Evolutionary conservation across 1,140 invertebrate genomes (phyloP).

Genomic region (Augochlora pura): DNA sequence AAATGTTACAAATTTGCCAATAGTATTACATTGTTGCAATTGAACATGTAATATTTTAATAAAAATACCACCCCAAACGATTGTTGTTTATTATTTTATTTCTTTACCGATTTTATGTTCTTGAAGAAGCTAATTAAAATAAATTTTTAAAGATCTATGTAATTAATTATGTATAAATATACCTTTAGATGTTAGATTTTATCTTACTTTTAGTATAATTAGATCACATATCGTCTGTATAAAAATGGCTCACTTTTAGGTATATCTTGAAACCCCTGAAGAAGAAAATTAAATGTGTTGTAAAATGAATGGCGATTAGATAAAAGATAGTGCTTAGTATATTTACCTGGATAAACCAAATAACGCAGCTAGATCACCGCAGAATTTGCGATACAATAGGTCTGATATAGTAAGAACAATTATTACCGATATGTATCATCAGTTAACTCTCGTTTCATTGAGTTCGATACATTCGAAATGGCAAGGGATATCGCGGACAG

Average conservation of each 20-base stretch:
- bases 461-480: slow-evolving; percentile 36
- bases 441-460: slow-evolving; percentile 53
- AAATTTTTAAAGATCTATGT: too few relatives aligned
- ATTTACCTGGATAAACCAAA: not conserved
- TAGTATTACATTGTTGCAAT: not conserved
- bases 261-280: not conserved
- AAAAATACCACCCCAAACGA: not conserved
- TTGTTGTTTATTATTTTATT: not conserved
- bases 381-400: not conserved
- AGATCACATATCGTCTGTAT: too few relatives aligned
- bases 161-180: too few relatives aligned
- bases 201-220: too few relatives aligned
- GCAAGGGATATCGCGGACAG: slow-evolving; percentile 55
- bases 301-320: not conserved
- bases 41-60: not conserved
- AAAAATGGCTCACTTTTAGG: too few relatives aligned
- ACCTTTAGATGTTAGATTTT: too few relatives aligned
- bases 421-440: slow-evolving; percentile 21
- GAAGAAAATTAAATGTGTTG: not conserved
- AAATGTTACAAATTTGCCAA: slow-evolving; percentile 1
- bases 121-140: too few relatives aligned
- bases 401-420: not conserved
- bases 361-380: not conserved
- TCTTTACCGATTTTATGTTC: too few relatives aligned
- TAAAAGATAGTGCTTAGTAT: not conserved